phyloP scores from a whole-genome alignment of 2,888 invertebrate genomes.

The Pedicia rivosa region DNA sequence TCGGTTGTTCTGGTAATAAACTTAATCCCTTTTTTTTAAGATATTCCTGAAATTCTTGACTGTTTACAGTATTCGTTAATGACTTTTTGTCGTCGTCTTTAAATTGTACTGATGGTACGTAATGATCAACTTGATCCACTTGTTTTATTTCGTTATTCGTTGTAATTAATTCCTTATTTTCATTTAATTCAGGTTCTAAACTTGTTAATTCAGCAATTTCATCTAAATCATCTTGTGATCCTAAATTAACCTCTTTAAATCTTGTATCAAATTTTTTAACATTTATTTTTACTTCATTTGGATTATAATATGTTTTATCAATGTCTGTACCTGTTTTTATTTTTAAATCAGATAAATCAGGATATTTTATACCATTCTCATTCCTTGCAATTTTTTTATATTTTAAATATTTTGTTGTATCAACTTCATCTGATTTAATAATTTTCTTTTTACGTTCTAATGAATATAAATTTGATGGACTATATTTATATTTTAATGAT shows the following conservation, averaged over 20 bases:
- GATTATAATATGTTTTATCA: constrained; percentile 24
- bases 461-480: constrained; percentile 3
- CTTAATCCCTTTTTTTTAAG: constrained; percentile 26
- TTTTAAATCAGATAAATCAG: constrained; percentile 27
- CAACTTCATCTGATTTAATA: constrained; percentile 3
- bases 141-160: constrained; percentile 4
- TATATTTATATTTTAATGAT: constrained; percentile 16
- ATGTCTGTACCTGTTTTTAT: constrained; percentile 26
- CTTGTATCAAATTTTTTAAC: constrained; percentile 30
- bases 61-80: constrained; percentile 28
- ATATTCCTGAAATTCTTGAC: constrained; percentile 28
- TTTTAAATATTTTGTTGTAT: constrained; percentile 4
- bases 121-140: constrained; percentile 4
- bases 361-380: constrained; percentile 24
- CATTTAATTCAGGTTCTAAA: constrained; percentile 4
- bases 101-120: not conserved
- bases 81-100: constrained; percentile 6
- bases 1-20: constrained; percentile 20
- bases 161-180: not conserved
- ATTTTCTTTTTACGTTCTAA: not conserved
- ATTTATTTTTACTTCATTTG: constrained; percentile 28
- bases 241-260: constrained; percentile 24
- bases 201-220: constrained; percentile 23
- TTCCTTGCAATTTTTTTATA: constrained; percentile 15
- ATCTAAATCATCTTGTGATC: constrained; percentile 28